A percentile compares a stretch with the other conserved stretches of the same genome.
These are phyloP conservation scores for Drosophila quadrilineata DNA, from an alignment of 1,140 invertebrate species.

Conservation along the genomic window DNA sequence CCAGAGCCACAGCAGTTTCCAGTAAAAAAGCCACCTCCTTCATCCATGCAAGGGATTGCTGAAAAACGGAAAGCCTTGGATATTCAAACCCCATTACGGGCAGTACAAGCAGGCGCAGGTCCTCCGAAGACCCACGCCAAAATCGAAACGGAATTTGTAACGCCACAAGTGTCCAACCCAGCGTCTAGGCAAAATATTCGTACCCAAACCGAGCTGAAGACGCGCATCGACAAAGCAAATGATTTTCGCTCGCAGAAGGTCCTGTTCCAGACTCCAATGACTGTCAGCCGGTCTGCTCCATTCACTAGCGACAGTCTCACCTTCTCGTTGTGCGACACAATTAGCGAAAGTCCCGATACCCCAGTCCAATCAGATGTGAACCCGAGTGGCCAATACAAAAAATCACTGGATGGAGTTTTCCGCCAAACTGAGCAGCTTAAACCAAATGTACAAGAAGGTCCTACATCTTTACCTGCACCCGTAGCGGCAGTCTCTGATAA, in stretches of 20 bases:
- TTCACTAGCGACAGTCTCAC: constrained; percentile 62
- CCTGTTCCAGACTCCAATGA: constrained; percentile 77
- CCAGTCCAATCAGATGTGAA: constrained; percentile 28
- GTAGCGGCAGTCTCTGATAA: not conserved
- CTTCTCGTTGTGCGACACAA: constrained; percentile 73
- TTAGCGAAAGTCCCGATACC: constrained; percentile 57
- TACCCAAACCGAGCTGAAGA: constrained; percentile 40
- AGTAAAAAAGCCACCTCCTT: constrained; percentile 19
- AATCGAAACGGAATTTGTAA: constrained; percentile 57
- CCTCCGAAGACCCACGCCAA: constrained; percentile 22
- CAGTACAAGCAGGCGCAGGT: not conserved
- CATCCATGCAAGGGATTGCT: constrained; percentile 35
- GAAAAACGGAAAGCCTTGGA: constrained; percentile 46
- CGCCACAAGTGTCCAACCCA: constrained; percentile 63
- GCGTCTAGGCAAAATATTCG: constrained; percentile 13
- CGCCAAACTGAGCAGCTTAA: constrained; percentile 22
- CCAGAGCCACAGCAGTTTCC: constrained; percentile 9
- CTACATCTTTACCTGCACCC: not conserved
- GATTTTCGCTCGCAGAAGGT: constrained; percentile 79
- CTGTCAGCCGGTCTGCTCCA: constrained; percentile 57
- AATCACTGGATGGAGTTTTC: constrained; percentile 63
- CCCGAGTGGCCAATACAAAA: constrained; percentile 45
- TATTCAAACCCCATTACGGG: constrained; percentile 47
- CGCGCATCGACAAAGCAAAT: constrained; percentile 38
- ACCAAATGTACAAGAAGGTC: not conserved